Evolutionary conservation across 1,140 invertebrate genomes (phyloP), one percentile per base, ranked within the genome.

Genomic region (Whitmania pigra): DNA sequence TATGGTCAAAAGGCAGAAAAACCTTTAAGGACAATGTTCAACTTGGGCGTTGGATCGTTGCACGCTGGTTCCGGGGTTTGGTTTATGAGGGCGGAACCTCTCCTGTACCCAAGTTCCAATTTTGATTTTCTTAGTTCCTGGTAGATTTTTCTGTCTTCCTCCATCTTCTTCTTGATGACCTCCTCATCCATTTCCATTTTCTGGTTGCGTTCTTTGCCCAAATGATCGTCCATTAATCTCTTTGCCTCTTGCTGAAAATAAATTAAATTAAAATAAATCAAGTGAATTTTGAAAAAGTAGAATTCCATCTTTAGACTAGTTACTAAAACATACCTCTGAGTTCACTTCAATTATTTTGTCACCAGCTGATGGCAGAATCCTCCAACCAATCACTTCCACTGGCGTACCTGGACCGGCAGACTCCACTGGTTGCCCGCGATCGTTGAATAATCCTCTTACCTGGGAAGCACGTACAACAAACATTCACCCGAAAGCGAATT

Each of bases 401-500:
- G 94, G 90, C 7, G 88, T 88, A 0, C 90, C 87, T 0, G 94
- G 91, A 15, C 85, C 82, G 0, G 90, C 93, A 77, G 87, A 80
- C 11, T 84, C 79, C 15, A 97, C 69, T 0, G 85, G 76, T 40
- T 85, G 80, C 0, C 90, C 90, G 73, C 87, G 85, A 73, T 93
- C 89, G 81, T 94, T 87, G 77, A 89, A 89, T 82, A 98, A 87
- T n/a, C 86, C 82, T 70, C 91, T 86, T 0, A 95, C 85, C 81
- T 84, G 73, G 36, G 71, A 73, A 74, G 75, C 77, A 17, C 73
- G 67, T 67, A 36, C 53, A 40, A n/a, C n/a, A n/a, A n/a, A n/a
- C n/a, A n/a, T n/a, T n/a, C n/a, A n/a, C n/a, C n/a, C n/a, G n/a
- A n/a, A n/a, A n/a, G n/a, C n/a, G n/a, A n/a, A n/a, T n/a, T n/a